Base-by-base conservation (phyloP, 1,140 invertebrate genomes). In the Zophobas atratus region DNA sequence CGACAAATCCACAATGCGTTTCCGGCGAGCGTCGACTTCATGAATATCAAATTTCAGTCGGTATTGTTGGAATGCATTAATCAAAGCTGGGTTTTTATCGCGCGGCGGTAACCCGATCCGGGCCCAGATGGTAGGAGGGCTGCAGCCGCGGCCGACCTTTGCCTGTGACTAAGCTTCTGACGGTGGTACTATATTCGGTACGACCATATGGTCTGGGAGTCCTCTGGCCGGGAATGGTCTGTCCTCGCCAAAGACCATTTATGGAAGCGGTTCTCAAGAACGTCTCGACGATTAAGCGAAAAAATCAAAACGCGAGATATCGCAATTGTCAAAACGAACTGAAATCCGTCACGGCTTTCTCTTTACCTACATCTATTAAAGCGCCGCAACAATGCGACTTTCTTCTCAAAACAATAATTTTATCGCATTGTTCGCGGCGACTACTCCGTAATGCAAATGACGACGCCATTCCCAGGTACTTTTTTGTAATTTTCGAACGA, bases 221-320 rank as follows among this genome's bases (percentile, higher is more conserved):
- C 35, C 38, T 60, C 38, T 60, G 20, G 20, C 20, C 56, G 38
- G 56, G 56, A 60, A 60, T 60, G 4, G 56, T 33, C 32, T 2
- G 49, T 53, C 49, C 4, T 32, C 4, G 49, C 49, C n/a, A 60
- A 60, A 32, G 56, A 39, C 56, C 56, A 39, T 60, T 35, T 60
- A 60, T 60, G 56, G 56, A 60, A 60, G 56, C 56, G 56, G 56
- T 60, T 60, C 36, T 60, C 56, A 60, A 60, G 56, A 60, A 60
- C 56, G 56, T 60, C 56, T 60, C 56, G 20, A 20, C 20, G 20
- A 20, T 20, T 20, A 20, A 20, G 20, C 20, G 20, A 20, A 20
- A 20, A 20, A 20, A 20, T 20, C 20, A 20, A 20, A 20, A 20
- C 20, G 20, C 20, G 20, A 20, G 20, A 20, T 20, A 20, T 20